A percentile compares a stretch with the other conserved stretches of the same genome.
phyloP scores from a whole-genome alignment of 2,797 vertebrate genomes.

The Yasuhikotakia modesta region DNA sequence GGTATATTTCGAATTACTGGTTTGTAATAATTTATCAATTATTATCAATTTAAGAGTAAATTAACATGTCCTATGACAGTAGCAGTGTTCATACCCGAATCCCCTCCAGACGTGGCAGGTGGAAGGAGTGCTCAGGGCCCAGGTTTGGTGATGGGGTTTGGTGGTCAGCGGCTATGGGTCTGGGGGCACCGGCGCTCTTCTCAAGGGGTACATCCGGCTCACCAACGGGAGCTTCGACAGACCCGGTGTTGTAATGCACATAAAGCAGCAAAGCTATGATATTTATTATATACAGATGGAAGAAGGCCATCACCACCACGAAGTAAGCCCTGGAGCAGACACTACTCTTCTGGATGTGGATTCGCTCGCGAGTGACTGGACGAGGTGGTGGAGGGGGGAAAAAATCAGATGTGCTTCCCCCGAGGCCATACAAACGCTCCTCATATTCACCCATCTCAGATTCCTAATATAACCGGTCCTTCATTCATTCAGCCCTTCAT shows the following conservation, averaged over 20 bases:
- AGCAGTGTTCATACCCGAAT: conserved; percentile 80
- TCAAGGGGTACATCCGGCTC: conserved; percentile 40
- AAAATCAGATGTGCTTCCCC: not conserved
- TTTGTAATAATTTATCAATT: too few species aligned
- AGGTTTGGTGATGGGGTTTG: conserved; percentile 44
- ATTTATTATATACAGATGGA: conserved; percentile 91
- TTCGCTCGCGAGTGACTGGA: conserved; percentile 65
- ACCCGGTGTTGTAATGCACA: conserved; percentile 90
- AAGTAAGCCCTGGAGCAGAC: conserved; percentile 94
- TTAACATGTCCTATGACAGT: not conserved
- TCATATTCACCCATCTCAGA: conserved; percentile 30
- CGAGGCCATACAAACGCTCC: not conserved
- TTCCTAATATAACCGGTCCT: not conserved
- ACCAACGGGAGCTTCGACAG: conserved; percentile 60
- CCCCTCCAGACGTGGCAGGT: conserved; percentile 86
- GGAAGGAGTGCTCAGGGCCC: conserved; percentile 63
- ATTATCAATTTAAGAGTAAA: not conserved
- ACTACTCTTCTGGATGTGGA: conserved; percentile 78
- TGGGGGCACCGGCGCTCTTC: conserved; percentile 36
- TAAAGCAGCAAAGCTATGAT: conserved; percentile 89
- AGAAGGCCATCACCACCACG: conserved; percentile 93
- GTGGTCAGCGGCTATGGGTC: conserved; percentile 50
- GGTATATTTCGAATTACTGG: not conserved
- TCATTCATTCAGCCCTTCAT: not conserved
- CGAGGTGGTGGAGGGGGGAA: conserved; percentile 52